Evolutionary conservation across 2,797 vertebrate species (phyloP), one percentile per base, ranked within the genome.

Genomic region (Acanthurus leucopareius): DNA sequence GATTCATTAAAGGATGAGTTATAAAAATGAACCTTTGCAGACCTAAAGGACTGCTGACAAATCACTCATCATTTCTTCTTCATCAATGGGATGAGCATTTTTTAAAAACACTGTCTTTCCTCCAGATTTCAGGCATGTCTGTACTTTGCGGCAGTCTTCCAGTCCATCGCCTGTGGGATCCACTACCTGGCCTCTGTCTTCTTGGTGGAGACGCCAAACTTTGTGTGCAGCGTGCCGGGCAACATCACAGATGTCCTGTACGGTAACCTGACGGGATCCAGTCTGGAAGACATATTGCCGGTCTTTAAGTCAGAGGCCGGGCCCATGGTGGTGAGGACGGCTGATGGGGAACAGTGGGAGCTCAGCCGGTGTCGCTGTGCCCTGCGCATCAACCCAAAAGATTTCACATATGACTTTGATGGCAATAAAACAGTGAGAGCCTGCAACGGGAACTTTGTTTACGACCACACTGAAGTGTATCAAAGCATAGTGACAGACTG

Each of bases 171-270:
- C 20, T 99, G 98, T 78, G 97, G 97, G 53, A 97, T 98, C 88
- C 97, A 99, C 86, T 99, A 98, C 84, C 92, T 98, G 88, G 92
- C 97, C 1, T 98, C 97, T 0, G 97, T 99, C 56, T 98, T 99
- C 91, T 90, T 98, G 86, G 95, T 96, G 62, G 93, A 96, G 71
- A 96, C 96, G 4, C 98, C 97, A 4, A 95, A 94, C 71, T 97
- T 97, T 85, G 74, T 96, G 59, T 97, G 97, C 81, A 85, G 77
- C 0, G 80, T 94, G 59, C 94, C 96, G 0, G 93, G 92, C 84
- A 98, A 97, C 75, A 93, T 97, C 86, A 97, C 95, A 3, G 80
- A 81, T 0, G 84, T 97, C 80, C 85, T 97, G 28, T 95, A 94
- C 19, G 89, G 89, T 58, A 98, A 98, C 88, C 60, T 93, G 47